Conservation (phyloP, 2,888 invertebrate genomes). For the Ptychoptera contaminata region DNA sequence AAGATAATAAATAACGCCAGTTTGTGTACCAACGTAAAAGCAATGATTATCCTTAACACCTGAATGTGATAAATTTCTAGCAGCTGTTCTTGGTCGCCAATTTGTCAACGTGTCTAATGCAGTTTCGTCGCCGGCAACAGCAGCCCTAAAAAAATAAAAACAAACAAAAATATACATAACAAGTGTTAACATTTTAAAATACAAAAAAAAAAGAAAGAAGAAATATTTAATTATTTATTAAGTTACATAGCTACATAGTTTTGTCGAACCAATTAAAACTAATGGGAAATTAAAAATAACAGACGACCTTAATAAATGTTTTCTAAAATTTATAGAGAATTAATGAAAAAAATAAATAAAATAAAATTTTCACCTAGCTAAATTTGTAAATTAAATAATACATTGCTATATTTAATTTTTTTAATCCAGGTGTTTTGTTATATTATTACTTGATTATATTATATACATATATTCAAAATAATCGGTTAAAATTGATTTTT, state of each 20-base stretch:
- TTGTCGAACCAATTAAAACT: background rate
- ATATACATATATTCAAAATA: too few relatives aligned
- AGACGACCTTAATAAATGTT: too few relatives aligned
- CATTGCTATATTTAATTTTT: too few relatives aligned
- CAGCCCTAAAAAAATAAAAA: conserved; percentile 49
- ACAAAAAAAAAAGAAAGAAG: conserved; percentile 1
- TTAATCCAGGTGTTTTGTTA: too few relatives aligned
- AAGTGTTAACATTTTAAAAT: conserved; percentile 16
- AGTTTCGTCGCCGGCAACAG: conserved; percentile 81
- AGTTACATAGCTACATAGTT: background rate
- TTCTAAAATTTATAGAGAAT: too few relatives aligned
- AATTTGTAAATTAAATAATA: conserved; percentile 29
- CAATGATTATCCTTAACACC: conserved; percentile 50
- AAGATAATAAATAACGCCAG: conserved; percentile 63
- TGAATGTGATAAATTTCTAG: conserved; percentile 46
- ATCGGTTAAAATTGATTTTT: too few relatives aligned
- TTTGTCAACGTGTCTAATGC: conserved; percentile 76
- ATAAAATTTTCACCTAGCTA: conserved; percentile 28
- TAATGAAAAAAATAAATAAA: too few relatives aligned
- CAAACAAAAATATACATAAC: conserved; percentile 30
- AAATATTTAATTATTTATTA: background rate
- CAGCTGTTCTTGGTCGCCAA: conserved; percentile 78
- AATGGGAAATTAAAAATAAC: too few relatives aligned
- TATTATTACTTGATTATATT: too few relatives aligned
- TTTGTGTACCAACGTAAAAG: conserved; percentile 60